Base-by-base conservation (phyloP, 2,888 invertebrate species). In the Cheiracanthium punctorium region DNA sequence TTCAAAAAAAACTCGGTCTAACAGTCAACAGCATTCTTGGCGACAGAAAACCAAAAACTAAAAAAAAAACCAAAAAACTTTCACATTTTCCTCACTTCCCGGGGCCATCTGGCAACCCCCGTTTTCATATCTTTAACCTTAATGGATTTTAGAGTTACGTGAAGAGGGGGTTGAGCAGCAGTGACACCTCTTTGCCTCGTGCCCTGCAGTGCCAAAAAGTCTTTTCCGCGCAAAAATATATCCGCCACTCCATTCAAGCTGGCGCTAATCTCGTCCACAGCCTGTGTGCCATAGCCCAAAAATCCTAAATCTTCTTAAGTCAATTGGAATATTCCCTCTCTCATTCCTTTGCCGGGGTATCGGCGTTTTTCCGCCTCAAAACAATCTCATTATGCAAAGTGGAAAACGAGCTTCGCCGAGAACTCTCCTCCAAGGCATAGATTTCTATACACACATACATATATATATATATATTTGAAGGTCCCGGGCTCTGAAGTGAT, bases 341-440 rank as follows among this genome's bases (percentile, higher is more conserved):
- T n/a, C 48, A 52, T 17, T n/a, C 52, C 33, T 32, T 58, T 33
- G 69, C 37, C 69, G 72, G 41, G 81, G 43, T 43, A 33, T 20
- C 76, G 64, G 64, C 70, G 82, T 84, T 84, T 84, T 84, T 84
- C 48, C 77, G 77, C 65, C 67, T 20, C 79, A 29, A 69, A 33
- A 32, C 48, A 84, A 84, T 84, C 82, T 84, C 67, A 84, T 84
- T 84, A 84, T 84, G 82, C 82, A 84, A 84, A 84, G 77, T 84
- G 67, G 82, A 77, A 84, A 84, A 84, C 48, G 82, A 84, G 82
- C 82, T 84, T 84, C 76, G 2, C 37, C 10, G 10, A 4, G 37
- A 37, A 37, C 10, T 37, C 58, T 20, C 24, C 58, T 20, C 20
- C 20, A 24, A 24, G 58, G 24, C 20, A 37, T 37, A 10, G 10